Conservation (phyloP, 2,113 vertebrate species). For the Cyprinodon variegatus region DNA sequence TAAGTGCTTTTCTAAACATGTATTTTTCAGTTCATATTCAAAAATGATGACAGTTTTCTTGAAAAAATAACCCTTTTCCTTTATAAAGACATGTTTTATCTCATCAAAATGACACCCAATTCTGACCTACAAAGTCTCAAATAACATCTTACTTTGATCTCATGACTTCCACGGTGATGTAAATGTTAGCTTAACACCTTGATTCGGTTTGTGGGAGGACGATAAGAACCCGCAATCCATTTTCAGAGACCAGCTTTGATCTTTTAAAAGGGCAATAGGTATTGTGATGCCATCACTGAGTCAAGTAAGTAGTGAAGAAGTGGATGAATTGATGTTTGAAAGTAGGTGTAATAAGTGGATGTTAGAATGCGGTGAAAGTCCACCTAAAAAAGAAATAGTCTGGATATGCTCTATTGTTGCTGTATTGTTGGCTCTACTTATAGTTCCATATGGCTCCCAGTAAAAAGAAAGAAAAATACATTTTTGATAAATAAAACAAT, state of each 20-base stretch:
- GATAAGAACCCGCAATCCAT: slow-evolving; percentile 24
- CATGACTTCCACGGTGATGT: background rate
- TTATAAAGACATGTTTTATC: background rate
- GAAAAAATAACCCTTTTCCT: background rate
- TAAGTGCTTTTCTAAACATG: background rate
- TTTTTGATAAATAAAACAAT: too few relatives aligned
- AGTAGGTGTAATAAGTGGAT: slow-evolving; percentile 35
- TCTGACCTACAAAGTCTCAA: background rate
- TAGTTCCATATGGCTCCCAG: too few relatives aligned
- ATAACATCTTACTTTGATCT: background rate
- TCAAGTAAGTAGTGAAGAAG: slow-evolving; percentile 23
- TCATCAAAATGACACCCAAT: background rate
- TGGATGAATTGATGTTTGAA: slow-evolving; percentile 25
- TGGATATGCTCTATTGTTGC: background rate
- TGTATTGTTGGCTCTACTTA: too few relatives aligned
- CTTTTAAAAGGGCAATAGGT: slow-evolving; percentile 40
- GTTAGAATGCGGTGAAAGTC: background rate
- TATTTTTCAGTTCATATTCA: background rate
- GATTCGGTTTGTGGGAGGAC: slow-evolving; percentile 4
- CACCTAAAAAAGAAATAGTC: background rate
- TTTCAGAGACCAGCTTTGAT: slow-evolving; percentile 32
- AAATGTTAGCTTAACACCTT: background rate
- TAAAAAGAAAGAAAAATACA: too few relatives aligned
- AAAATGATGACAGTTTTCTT: background rate
- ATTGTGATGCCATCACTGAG: slow-evolving; percentile 8